Evolutionary conservation across 2,888 invertebrate species (phyloP), one percentile per base, ranked within the genome.

Genomic region (Troides helena): DNA sequence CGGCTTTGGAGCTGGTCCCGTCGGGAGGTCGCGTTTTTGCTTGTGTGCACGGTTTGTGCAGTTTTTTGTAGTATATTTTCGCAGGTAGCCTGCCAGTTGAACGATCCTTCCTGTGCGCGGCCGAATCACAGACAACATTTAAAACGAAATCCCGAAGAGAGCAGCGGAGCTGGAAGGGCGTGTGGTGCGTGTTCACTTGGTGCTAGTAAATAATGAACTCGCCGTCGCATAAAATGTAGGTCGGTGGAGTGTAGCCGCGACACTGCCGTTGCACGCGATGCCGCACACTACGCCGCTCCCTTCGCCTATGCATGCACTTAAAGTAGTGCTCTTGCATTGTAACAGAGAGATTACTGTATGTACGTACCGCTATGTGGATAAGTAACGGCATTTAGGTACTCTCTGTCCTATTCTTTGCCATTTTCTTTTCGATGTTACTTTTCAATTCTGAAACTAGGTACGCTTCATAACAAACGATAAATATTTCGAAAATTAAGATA

Each of bases 211-310:
- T 89, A 90, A 89, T 88, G 84, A 85, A 83, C 81, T 81, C 79
- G 81, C 80, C 80, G 83, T 83, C 84, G 92, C 85, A 92, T 92
- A 92, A 92, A 88, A 92, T 92, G 88, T 92, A 90, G 92, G 92
- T 92, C 92, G 91, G 85, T 90, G 80, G 87, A 85, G 87, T 90
- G 85, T 84, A 82, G 84, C 80, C 85, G 81, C 83, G 83, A 81
- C 81, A 69, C 76, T 74, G 78, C 78, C 78, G 80, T 80, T 74
- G 81, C 84, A 91, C 90, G 90, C 91, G 87, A 90, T 87, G 82
- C 80, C 79, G 78, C 77, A 76, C 74, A 76, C 81, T 78, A 78
- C 79, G 78, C 77, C 78, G 78, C 81, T 82, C 83, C 86, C 85
- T 82, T 82, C 78, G 74, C 75, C 77, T 78, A 77, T 76, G 70